Evolutionary conservation across 2,888 invertebrate species (phyloP).

Genomic region (Scaeva pyrastri): DNA sequence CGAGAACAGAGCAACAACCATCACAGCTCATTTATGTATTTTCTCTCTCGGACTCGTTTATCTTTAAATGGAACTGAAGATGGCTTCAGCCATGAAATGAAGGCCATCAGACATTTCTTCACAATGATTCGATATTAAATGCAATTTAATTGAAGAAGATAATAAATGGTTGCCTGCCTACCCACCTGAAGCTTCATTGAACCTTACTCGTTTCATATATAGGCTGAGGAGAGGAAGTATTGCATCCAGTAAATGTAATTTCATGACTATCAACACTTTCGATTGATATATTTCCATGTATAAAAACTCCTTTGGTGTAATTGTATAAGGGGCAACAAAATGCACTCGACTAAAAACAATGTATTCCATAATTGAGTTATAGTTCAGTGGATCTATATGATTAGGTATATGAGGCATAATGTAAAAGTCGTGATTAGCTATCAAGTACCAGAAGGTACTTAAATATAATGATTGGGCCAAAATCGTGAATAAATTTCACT

Average conservation of each 20-base stretch:
- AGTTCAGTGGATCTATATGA: conserved; percentile 3
- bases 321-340: background rate
- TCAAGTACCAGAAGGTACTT: background rate
- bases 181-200: background rate
- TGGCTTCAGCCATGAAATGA: conserved; percentile 37
- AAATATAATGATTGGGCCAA: background rate
- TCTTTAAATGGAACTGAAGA: conserved; percentile 36
- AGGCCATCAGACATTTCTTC: conserved; percentile 45
- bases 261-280: conserved; percentile 49
- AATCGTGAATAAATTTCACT: conserved; percentile 37
- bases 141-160: conserved; percentile 47
- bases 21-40: conserved; percentile 44
- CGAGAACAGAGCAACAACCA: background rate
- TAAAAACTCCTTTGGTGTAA: background rate
- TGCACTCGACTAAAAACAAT: no score
- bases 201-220: background rate
- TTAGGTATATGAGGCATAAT: background rate
- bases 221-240: background rate
- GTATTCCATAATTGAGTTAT: background rate
- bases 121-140: conserved; percentile 41
- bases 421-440: no score
- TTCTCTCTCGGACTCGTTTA: conserved; percentile 28
- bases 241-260: background rate
- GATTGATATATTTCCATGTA: conserved; percentile 14
- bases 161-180: background rate